Percentiles rank a stretch among this genome's conserved stretches.
These are phyloP conservation scores for Cepphus grylle DNA, from an alignment of 2,113 vertebrate genomes.

Conservation along the genomic window DNA sequence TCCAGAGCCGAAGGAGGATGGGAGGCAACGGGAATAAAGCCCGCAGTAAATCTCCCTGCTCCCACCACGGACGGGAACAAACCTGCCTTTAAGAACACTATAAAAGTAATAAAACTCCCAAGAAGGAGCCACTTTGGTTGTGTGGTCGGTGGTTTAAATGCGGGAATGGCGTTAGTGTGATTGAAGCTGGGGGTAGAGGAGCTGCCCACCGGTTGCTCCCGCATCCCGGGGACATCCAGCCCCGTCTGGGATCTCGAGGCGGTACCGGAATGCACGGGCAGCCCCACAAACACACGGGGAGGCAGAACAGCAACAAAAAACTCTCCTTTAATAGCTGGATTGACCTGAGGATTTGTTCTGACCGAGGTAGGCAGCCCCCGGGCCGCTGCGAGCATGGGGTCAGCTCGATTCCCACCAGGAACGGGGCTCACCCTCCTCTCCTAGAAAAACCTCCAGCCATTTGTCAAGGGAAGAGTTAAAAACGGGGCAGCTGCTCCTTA, in stretches of 20 bases:
- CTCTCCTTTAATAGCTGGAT: slow-evolving; percentile 61
- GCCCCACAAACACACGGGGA: not conserved
- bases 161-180: not conserved
- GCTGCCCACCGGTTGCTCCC: accelerated
- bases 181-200: not conserved
- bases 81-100: not conserved
- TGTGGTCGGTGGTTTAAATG: accelerated
- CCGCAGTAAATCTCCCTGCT: not conserved
- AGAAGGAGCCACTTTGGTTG: not conserved
- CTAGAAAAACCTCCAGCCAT: not conserved
- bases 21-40: not conserved
- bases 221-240: not conserved
- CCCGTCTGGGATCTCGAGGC: not conserved
- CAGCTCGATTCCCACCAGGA: not conserved
- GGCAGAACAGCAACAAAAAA: slow-evolving; percentile 53
- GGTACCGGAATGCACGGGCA: accelerated
- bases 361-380: slow-evolving; percentile 4
- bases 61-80: accelerated
- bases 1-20: accelerated
- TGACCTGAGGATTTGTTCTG: slow-evolving; percentile 67
- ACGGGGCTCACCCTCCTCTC: not conserved
- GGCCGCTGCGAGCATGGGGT: not conserved
- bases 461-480: not conserved
- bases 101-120: not conserved
- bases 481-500: not conserved